Evolutionary conservation across 1,140 invertebrate species (phyloP).

Genomic region (Xylocopa sonorina): DNA sequence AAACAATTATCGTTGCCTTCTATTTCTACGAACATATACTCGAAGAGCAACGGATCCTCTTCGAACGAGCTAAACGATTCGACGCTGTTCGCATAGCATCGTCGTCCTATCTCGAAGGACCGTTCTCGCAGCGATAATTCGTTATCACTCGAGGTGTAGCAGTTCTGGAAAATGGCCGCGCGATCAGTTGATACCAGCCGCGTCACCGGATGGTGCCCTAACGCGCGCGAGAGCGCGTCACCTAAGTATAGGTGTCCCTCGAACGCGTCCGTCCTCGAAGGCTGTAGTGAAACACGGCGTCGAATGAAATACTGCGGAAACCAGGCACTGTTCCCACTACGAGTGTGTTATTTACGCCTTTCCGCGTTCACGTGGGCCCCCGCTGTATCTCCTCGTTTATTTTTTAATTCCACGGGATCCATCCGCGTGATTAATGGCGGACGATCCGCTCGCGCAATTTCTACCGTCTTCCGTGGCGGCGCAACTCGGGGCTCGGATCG

Average conservation of each 20-base stretch:
- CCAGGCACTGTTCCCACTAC: conserved; percentile 19
- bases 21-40: background rate
- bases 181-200: conserved; percentile 29
- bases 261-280: conserved; percentile 31
- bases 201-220: conserved; percentile 21
- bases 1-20: too few relatives aligned
- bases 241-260: conserved; percentile 43
- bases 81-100: conserved; percentile 29
- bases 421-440: conserved; percentile 40
- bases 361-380: conserved; percentile 17
- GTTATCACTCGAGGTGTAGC: conserved; percentile 70
- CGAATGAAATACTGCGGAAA: conserved; percentile 61
- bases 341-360: conserved; percentile 48
- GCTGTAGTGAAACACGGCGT: conserved; percentile 30
- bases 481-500: background rate
- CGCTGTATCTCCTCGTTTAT: conserved; percentile 10
- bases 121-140: conserved; percentile 49
- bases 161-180: conserved; percentile 66
- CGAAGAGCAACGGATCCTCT: background rate
- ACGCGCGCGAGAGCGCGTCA: background rate
- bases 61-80: conserved; percentile 27
- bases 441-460: conserved; percentile 2
- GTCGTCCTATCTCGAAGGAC: conserved; percentile 34
- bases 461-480: background rate
- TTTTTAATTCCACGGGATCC: conserved; percentile 39